phyloP scores from a whole-genome alignment of 2,797 vertebrate genomes.

The Malurus leucopterus region DNA sequence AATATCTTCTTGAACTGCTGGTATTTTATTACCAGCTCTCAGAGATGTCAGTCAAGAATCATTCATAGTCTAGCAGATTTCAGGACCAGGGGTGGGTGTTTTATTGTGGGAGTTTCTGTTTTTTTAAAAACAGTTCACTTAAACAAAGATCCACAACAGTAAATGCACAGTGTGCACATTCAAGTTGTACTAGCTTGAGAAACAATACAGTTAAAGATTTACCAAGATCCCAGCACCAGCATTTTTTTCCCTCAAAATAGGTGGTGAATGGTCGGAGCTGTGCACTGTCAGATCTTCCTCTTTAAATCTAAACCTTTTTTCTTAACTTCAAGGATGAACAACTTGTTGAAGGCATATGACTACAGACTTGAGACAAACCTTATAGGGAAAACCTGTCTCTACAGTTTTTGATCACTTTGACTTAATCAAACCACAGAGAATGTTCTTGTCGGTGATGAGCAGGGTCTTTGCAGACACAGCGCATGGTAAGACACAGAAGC shows the following conservation, averaged over 20 bases:
- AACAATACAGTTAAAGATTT: background rate
- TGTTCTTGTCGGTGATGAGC: background rate
- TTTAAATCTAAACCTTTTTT: conserved; percentile 5
- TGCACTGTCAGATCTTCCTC: background rate
- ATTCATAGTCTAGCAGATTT: background rate
- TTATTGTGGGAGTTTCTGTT: rapidly evolving
- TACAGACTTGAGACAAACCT: background rate
- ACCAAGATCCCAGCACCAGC: background rate
- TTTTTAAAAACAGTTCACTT: background rate
- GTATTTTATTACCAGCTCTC: background rate
- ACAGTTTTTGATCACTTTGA: conserved; percentile 16
- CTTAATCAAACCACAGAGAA: conserved; percentile 13
- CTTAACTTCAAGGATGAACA: background rate
- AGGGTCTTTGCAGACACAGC: background rate
- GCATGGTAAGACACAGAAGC: conserved; percentile 6
- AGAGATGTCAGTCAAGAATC: background rate
- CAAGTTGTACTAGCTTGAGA: background rate
- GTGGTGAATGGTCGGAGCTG: background rate
- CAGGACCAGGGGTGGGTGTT: background rate
- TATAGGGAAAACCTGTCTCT: conserved; percentile 1
- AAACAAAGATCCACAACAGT: background rate
- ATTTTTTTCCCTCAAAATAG: background rate
- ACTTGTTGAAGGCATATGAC: background rate
- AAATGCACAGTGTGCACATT: background rate
- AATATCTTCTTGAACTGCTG: background rate